Percentiles rank a stretch among this genome's conserved stretches.
Conservation (phyloP, 2,888 invertebrate species). For the Metalampra italica region DNA sequence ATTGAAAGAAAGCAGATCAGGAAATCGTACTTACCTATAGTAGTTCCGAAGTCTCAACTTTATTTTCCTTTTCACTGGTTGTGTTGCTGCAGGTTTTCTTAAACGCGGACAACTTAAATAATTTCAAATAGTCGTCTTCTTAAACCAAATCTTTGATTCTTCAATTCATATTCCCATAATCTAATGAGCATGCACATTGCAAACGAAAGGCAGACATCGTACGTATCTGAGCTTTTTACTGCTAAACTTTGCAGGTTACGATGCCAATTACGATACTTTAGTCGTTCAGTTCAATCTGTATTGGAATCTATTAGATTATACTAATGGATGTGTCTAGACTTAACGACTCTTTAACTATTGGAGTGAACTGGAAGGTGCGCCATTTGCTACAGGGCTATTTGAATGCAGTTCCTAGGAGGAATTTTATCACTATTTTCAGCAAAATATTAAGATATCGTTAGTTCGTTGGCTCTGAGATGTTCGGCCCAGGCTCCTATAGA, state of each 20-base stretch:
- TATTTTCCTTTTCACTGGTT: not conserved
- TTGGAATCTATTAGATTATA: constrained; percentile 4
- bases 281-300: not conserved
- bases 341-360: not conserved
- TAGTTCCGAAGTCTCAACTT: not conserved
- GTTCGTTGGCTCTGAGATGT: constrained; percentile 1
- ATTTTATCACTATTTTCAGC: not conserved
- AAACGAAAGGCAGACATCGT: not conserved
- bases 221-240: not conserved
- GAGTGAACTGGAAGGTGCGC: not conserved
- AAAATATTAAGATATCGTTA: not conserved
- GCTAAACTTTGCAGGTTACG: not conserved
- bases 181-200: no score
- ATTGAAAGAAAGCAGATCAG: constrained; percentile 31
- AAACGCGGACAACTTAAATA: no score
- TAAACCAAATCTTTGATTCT: no score
- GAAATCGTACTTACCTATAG: not conserved
- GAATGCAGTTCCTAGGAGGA: no score
- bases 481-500: not conserved
- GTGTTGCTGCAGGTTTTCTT: not conserved
- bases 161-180: no score
- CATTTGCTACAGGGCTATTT: no score
- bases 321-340: constrained; percentile 11
- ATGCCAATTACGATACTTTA: not conserved
- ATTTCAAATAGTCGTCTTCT: no score